phyloP scores from a whole-genome alignment of 2,888 invertebrate genomes.

The Monoplex corrugatus region DNA sequence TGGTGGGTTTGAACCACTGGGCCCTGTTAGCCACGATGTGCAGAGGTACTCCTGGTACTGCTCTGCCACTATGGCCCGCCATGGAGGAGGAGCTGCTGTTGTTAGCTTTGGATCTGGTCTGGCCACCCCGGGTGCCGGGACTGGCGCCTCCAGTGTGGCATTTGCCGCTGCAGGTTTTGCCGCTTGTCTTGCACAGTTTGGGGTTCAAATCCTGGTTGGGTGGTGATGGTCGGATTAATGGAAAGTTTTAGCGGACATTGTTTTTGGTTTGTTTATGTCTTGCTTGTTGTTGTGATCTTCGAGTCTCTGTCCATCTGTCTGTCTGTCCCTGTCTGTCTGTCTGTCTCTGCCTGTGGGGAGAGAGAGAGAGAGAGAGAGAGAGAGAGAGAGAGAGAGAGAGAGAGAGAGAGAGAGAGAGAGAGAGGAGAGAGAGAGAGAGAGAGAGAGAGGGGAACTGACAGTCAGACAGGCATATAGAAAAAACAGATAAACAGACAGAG shows the following conservation, averaged over 20 bases:
- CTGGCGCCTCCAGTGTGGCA: slow-evolving; percentile 52
- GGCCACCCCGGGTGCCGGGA: too few relatives aligned
- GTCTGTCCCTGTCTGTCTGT: too few relatives aligned
- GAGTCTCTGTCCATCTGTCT: too few relatives aligned
- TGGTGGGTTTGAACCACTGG: slow-evolving; percentile 71
- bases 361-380: slow-evolving; percentile 73
- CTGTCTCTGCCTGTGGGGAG: too few relatives aligned
- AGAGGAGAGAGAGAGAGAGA: neutral
- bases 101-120: neutral
- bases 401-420: slow-evolving; percentile 83
- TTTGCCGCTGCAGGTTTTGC: slow-evolving; percentile 65
- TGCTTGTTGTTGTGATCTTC: neutral
- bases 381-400: slow-evolving; percentile 65
- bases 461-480: too few relatives aligned
- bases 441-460: neutral
- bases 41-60: too few relatives aligned
- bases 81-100: neutral
- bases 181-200: slow-evolving; percentile 67
- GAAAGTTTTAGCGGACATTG: neutral
- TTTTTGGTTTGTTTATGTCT: neutral
- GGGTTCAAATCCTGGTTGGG: slow-evolving; percentile 66
- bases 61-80: neutral
- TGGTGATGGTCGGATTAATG: too few relatives aligned
- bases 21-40: slow-evolving; percentile 63
- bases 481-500: too few relatives aligned